Evolutionary conservation across 2,113 vertebrate species (phyloP), one percentile per base, ranked within the genome.

Genomic region (Corynorhinus townsendii): DNA sequence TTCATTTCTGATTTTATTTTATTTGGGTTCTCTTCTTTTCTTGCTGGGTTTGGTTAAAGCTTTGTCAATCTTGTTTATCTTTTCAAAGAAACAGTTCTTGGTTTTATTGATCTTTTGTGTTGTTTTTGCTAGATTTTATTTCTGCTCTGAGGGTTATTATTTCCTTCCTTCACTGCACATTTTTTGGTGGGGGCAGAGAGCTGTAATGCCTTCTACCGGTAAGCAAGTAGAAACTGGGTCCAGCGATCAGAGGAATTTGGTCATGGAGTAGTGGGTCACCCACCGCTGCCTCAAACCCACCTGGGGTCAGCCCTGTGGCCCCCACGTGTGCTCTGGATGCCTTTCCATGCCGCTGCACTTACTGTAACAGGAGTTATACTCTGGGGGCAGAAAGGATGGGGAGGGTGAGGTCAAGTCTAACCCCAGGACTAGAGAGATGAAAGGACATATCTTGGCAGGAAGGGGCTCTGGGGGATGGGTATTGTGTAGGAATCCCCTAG

Each of bases 391-490:
- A 19, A 49, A 38, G 33, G 45, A 54, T 11, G 9, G 24, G 52
- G 59, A 52, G 35, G 62, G 35, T 2, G 1, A 52, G 40, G 75
- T 24, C 45, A 15, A 28, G 86, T 64, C 62, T 20, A 26, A 14
- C 0, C 6, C 11, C 7, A n/a, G 49, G 11, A 20, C 3, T 2
- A 3, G 45, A 40, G n/a, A 54, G n/a, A 68, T 0, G 26, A n/a
- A 8, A 16, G 11, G 19, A 40, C 19, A 28, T 35, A 10, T 24
- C 52, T 40, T 3, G 4, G 38, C 69, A 59, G 35, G 26, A 86
- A 8, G 16, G n/a, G 33, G n/a, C 26, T 75, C 26, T 75, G 26
- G 33, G 43, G 28, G 33, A 1, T 6, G 20, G 24, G 19, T 26
- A 68, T 22, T 6, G 2, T 40, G 10, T 6, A 20, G 59, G 47